Base-by-base conservation (phyloP, 1,140 invertebrate species). In the Cardiocondyla obscurior region DNA sequence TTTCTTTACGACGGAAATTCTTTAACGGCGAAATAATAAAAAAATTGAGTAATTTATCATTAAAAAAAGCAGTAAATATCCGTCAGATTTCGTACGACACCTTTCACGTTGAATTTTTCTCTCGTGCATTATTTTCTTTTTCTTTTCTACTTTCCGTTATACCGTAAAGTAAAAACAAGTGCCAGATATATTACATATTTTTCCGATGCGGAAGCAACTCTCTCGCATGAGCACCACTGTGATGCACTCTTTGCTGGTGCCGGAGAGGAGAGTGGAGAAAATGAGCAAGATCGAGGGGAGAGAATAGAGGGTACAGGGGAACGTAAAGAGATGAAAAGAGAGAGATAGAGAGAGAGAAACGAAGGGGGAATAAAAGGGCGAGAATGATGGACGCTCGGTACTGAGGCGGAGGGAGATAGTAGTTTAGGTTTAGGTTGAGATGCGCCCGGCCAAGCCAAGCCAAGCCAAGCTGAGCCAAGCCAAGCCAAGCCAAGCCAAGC, bases 391-490 rank as follows among this genome's bases (percentile, higher is more conserved):
- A 83, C 74, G 46, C 44, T 77, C 74, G 28, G 28, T 8, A 16
- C 42, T 12, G 42, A 39, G 36, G 39, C 36, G 53, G 53, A 51
- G 49, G 30, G 83, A 28, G 19, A 74, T 72, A 86, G 70, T 72
- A 86, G 84, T 88, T 90, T 88, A 87, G 86, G 84, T 88, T 90
- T 88, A 87, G 86, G 88, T 87, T 87, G 84, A 62, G 88, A 91
- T 89, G 86, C 87, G 90, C 83, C 62, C 39, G 25, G 44, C 64
- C 64, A 70, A 19, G 49, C 69, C 89, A 88, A 85, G 90, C 86
- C 92, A 93, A 92, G 93, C n/a, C n/a, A n/a, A n/a, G n/a, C n/a
- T n/a, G n/a, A n/a, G n/a, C n/a, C n/a, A n/a, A n/a, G n/a, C n/a
- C n/a, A n/a, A n/a, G n/a, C n/a, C n/a, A n/a, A n/a, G n/a, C n/a